These are phyloP conservation scores for Onychomys leucogaster DNA, from an alignment of 2,797 vertebrate species.

Conservation along the genomic window DNA sequence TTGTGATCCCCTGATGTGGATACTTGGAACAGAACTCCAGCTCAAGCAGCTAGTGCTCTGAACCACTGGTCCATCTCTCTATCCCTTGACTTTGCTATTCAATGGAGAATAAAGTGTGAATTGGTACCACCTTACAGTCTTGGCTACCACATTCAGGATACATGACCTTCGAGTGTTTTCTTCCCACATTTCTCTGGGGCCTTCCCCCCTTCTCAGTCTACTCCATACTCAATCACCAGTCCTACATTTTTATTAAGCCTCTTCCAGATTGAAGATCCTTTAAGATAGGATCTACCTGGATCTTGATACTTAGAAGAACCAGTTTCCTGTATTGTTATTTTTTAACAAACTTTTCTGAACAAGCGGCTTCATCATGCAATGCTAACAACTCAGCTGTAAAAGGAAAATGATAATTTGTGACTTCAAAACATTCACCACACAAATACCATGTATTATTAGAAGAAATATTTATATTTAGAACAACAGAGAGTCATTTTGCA, in stretches of 20 bases:
- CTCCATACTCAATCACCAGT: neutral
- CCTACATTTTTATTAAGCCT: neutral
- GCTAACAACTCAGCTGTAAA: conserved; percentile 64
- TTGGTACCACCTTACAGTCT: neutral
- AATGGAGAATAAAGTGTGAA: neutral
- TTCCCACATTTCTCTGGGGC: neutral
- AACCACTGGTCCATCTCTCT: neutral
- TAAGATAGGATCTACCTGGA: neutral
- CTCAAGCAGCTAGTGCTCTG: neutral
- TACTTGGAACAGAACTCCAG: neutral
- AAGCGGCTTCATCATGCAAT: conserved; percentile 58
- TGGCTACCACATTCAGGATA: neutral
- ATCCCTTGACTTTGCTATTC: neutral
- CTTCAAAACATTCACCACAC: conserved; percentile 62
- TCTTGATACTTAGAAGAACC: neutral
- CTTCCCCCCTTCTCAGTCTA: neutral
- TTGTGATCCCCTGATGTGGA: neutral
- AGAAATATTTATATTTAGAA: conserved; percentile 54
- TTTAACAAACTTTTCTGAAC: neutral
- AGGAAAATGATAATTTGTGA: conserved; percentile 63
- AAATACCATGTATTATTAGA: conserved; percentile 59
- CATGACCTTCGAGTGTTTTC: neutral
- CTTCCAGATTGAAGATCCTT: neutral
- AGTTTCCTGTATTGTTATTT: neutral
- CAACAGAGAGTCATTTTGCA: neutral